Evolutionary conservation across 2,888 invertebrate genomes (phyloP), one percentile per base, ranked within the genome.

Genomic region (Perizoma affinitatum): DNA sequence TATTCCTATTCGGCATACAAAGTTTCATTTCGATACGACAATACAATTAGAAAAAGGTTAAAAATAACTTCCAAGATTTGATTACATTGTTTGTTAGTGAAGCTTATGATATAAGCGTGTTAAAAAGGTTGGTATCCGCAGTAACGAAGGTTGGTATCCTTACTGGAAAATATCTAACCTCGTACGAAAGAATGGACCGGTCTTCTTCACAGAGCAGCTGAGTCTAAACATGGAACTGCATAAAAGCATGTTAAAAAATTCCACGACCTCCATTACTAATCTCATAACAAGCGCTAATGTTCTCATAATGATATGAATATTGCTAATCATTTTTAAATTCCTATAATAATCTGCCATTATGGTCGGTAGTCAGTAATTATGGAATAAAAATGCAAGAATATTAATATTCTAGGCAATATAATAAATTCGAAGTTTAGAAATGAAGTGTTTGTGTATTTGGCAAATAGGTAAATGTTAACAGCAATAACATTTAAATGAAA

Each of bases 231-330:
- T 38, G 5, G 38, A 38, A 38, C 38, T 38, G 8, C 47, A 47
- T 50, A 50, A 42, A 52, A 36, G 6, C 51, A 45, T 45, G 40
- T 49, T 48, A 53, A 61, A 60, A 63, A 67, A 57, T 49, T 11
- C 50, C 42, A 36, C 35, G 36, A 45, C 49, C 35, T 55, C 43
- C n/a, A n/a, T n/a, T n/a, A 45, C 62, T 56, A 54, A 61, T 61
- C 48, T 46, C 57, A 54, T 78, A 73, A 74, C 66, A 66, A 38
- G 61, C 65, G 63, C 67, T 77, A 77, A 80, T 77, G 63, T 49
- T 55, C 64, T 45, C 48, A 73, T 65, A 83, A 83, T 78, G 63
- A 73, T 79, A 83, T 81, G 79, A 75, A 79, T 81, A 80, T 80
- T 75, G 74, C 74, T 75, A 77, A 80, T 81, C 78, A 80, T 82